phyloP scores from a whole-genome alignment of 2,113 vertebrate genomes.

The Hippocampus zosterae region DNA sequence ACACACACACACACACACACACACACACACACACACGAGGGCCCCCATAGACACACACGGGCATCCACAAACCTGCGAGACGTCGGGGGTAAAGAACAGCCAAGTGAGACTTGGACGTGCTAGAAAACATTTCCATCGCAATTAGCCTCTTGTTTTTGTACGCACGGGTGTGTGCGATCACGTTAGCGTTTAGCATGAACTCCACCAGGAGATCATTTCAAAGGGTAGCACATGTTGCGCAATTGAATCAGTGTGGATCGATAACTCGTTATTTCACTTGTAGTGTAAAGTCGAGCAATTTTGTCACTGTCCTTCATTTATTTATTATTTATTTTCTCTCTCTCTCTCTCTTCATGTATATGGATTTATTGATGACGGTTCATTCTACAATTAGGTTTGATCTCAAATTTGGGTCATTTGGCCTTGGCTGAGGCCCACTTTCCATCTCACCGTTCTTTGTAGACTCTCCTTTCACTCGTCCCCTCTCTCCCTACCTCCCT shows the following conservation, averaged over 20 bases:
- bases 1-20: too few relatives aligned
- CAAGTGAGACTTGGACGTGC: constrained; percentile 57
- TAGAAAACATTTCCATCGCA: constrained; percentile 61
- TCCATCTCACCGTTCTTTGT: constrained; percentile 48
- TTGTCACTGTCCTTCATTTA: not conserved
- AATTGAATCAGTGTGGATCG: not conserved
- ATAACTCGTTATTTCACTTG: not conserved
- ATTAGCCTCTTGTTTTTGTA: constrained; percentile 57
- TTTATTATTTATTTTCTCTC: too few relatives aligned
- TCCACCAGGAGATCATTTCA: not conserved
- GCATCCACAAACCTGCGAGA: constrained; percentile 1
- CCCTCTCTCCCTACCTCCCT: constrained; percentile 1
- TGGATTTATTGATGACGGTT: too few relatives aligned
- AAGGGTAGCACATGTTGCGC: not conserved
- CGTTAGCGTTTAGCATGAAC: constrained; percentile 37
- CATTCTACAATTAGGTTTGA: not conserved
- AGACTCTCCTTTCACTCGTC: constrained; percentile 46
- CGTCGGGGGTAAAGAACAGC: constrained; percentile 48
- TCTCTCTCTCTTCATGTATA: too few relatives aligned
- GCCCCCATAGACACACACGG: too few relatives aligned
- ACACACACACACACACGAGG: too few relatives aligned
- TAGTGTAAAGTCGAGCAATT: not conserved
- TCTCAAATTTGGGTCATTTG: not conserved
- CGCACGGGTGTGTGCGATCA: not conserved
- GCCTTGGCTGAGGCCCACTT: not conserved